These are phyloP conservation scores for Nudaria mundana DNA, from an alignment of 2,888 invertebrate genomes.

Conservation along the genomic window DNA sequence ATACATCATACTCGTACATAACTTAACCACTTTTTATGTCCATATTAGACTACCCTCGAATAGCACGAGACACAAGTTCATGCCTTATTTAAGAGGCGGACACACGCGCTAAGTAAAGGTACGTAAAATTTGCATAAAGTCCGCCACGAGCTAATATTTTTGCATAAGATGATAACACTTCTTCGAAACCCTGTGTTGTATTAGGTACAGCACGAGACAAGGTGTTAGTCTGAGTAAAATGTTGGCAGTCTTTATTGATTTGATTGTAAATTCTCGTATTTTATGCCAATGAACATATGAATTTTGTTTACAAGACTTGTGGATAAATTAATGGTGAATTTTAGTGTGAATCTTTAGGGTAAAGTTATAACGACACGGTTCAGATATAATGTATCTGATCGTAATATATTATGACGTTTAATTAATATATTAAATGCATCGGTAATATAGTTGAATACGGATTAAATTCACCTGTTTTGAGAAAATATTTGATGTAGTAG, in stretches of 20 bases:
- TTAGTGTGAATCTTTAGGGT: constrained; percentile 20
- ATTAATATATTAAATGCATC: constrained; percentile 21
- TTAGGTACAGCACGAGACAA: constrained; percentile 40
- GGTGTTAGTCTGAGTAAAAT: constrained; percentile 40
- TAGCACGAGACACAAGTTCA: constrained; percentile 59
- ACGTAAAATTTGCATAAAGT: constrained; percentile 72
- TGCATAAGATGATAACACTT: constrained; percentile 75
- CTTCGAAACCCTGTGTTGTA: constrained; percentile 58
- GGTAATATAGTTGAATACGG: neutral
- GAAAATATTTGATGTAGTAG: too few species aligned
- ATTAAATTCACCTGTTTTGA: neutral
- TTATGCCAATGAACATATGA: constrained; percentile 46
- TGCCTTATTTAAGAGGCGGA: constrained; percentile 55
- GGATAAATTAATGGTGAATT: constrained; percentile 25
- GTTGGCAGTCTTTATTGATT: constrained; percentile 43
- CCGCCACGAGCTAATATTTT: constrained; percentile 77
- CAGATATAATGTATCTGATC: constrained; percentile 26
- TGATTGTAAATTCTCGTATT: constrained; percentile 36
- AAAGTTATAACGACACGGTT: constrained; percentile 21
- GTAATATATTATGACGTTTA: constrained; percentile 24
- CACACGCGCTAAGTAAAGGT: constrained; percentile 63
- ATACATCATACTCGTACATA: constrained; percentile 23
- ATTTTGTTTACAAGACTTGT: constrained; percentile 22
- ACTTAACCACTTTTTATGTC: constrained; percentile 43
- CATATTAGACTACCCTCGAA: constrained; percentile 54